Evolutionary conservation across 2,797 vertebrate species (phyloP).

Genomic region (Garrulus glandarius): DNA sequence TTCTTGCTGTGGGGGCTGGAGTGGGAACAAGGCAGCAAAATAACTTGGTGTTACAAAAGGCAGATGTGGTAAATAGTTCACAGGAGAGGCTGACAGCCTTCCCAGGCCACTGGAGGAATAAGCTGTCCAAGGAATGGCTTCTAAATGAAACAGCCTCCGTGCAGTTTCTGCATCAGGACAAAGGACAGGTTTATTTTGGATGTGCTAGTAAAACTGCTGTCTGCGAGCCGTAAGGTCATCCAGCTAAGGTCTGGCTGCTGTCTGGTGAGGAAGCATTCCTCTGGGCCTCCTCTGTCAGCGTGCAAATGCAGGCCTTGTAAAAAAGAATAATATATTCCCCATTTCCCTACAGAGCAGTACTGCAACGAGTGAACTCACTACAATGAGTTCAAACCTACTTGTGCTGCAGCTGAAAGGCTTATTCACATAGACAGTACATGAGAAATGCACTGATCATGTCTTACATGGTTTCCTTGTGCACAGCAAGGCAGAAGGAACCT

Average conservation of each 20-base stretch:
- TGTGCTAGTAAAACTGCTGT: slow-evolving; percentile 42
- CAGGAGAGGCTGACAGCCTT: slow-evolving; percentile 23
- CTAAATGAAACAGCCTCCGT: slow-evolving; percentile 35
- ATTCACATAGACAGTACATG: not conserved
- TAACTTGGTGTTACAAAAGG: not conserved
- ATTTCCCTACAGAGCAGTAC: not conserved
- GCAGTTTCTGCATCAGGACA: slow-evolving; percentile 33
- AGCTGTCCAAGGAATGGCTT: slow-evolving; percentile 25
- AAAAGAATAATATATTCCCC: not conserved
- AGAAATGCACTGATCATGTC: not conserved
- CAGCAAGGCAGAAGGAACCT: not conserved
- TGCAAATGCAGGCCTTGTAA: slow-evolving; percentile 22
- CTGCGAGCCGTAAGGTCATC: not conserved
- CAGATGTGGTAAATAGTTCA: slow-evolving; percentile 32
- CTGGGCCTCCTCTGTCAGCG: not conserved
- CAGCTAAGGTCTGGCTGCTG: slow-evolving; percentile 32
- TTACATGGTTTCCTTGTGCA: not conserved
- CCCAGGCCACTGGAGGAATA: not conserved
- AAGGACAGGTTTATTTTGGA: slow-evolving; percentile 51
- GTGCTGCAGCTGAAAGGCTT: not conserved
- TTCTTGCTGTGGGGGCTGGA: not conserved
- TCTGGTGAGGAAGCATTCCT: slow-evolving; percentile 30
- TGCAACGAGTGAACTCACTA: not conserved
- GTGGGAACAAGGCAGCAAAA: not conserved
- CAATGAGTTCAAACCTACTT: not conserved